phyloP scores from a whole-genome alignment of 1,140 invertebrate species.

The Fopius arisanus region DNA sequence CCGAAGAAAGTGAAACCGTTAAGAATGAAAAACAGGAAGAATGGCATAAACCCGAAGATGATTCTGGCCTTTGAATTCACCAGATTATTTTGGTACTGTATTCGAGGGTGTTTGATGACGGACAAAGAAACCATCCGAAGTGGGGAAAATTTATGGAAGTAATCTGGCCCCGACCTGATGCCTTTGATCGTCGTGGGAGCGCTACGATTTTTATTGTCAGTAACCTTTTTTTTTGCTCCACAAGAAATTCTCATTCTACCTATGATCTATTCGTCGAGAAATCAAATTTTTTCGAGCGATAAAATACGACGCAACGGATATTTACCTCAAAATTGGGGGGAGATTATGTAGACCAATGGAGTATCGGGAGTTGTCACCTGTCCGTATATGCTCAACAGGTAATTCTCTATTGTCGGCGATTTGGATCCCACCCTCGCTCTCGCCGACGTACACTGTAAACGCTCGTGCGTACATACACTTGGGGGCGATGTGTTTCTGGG shows the following conservation, averaged over 20 bases:
- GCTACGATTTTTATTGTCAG: conserved; percentile 47
- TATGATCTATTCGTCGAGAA: conserved; percentile 39
- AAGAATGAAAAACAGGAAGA: background rate
- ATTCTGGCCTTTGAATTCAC: conserved; percentile 10
- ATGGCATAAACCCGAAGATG: conserved; percentile 1
- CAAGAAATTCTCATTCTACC: background rate
- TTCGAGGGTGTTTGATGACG: background rate
- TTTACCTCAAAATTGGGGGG: background rate
- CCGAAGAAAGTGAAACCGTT: background rate
- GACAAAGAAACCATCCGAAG: background rate
- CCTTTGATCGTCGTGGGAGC: conserved; percentile 64
- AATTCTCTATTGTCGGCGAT: conserved; percentile 47
- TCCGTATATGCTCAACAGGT: conserved; percentile 59
- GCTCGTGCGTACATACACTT: conserved; percentile 1
- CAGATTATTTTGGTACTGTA: background rate
- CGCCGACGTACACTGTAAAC: conserved; percentile 7
- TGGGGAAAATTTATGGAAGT: conserved; percentile 55
- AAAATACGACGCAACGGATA: conserved; percentile 57
- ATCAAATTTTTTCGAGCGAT: conserved; percentile 58
- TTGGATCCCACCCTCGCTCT: conserved; percentile 4
- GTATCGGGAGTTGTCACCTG: conserved; percentile 56
- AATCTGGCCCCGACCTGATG: conserved; percentile 53
- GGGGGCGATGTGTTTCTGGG: background rate
- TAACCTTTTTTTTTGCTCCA: conserved; percentile 32
- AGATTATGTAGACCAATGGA: background rate